A percentile compares a stretch with the other conserved stretches of the same genome.
Evolutionary conservation across 2,113 vertebrate genomes (phyloP).

Genomic region (Melozone crissalis): DNA sequence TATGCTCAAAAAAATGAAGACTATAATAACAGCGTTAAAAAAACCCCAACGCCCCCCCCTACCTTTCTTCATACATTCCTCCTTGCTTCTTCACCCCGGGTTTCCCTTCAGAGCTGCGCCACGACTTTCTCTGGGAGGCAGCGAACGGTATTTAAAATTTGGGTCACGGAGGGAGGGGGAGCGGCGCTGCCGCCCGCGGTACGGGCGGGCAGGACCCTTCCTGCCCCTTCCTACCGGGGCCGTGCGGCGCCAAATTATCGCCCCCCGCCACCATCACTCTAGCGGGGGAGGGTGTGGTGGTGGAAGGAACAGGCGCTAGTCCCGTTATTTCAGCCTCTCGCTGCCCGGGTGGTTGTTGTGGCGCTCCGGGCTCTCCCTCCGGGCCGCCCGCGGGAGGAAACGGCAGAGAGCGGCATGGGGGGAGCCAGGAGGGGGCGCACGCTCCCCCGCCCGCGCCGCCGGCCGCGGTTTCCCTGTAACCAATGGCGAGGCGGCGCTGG

Average conservation of each 20-base stretch:
- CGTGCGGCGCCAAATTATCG: not conserved
- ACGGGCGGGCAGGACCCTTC: not conserved
- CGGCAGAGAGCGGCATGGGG: not conserved
- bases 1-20: not conserved
- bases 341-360: not conserved
- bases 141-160: not conserved
- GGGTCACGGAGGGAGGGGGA: not conserved
- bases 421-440: not conserved
- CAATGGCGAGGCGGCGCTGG: not conserved
- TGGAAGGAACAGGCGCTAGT: not conserved
- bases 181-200: not conserved
- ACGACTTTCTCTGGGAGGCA: not conserved
- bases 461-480: not conserved
- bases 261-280: not conserved
- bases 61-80: not conserved
- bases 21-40: not conserved
- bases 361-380: not conserved
- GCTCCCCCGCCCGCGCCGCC: not conserved
- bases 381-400: not conserved
- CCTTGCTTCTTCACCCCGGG: not conserved
- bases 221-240: not conserved
- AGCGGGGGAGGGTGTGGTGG: not conserved
- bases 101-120: not conserved
- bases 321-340: not conserved
- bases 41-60: rapidly evolving